A percentile compares a stretch with the other conserved stretches of the same genome.
Evolutionary conservation across 1,140 invertebrate genomes (phyloP).

Genomic region (Xylocopa sonorina): DNA sequence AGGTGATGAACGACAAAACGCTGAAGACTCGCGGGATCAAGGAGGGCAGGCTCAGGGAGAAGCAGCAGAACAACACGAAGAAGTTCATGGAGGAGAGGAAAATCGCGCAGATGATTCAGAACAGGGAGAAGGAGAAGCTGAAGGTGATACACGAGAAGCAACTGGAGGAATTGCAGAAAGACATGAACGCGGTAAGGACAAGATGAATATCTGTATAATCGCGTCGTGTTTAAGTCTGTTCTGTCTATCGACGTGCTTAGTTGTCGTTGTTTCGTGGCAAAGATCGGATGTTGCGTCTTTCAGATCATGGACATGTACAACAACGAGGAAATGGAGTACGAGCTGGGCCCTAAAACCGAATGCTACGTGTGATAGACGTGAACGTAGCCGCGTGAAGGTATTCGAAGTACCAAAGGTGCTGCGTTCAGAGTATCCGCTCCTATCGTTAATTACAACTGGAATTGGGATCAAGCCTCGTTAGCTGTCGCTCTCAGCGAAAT

Average conservation of each 20-base stretch:
- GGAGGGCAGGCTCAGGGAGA: conserved; percentile 95
- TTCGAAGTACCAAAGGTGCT: conserved; percentile 31
- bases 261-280: no score
- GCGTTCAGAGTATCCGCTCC: conserved; percentile 58
- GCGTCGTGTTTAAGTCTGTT: no score
- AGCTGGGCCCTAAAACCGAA: conserved; percentile 93
- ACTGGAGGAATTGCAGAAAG: conserved; percentile 93
- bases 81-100: conserved; percentile 99
- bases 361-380: conserved; percentile 86
- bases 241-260: no score
- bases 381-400: neutral
- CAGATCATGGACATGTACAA: conserved; percentile 97
- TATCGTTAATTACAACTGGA: conserved; percentile 76
- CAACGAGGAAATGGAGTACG: conserved; percentile 96
- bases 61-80: conserved; percentile 99
- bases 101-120: conserved; percentile 93
- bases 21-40: conserved; percentile 98
- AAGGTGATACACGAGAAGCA: conserved; percentile 96
- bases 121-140: conserved; percentile 96
- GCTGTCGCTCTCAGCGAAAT: conserved; percentile 52
- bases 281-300: no score
- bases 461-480: conserved; percentile 81
- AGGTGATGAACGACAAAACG: conserved; percentile 97
- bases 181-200: conserved; percentile 91
- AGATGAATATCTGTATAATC: no score